Conservation (phyloP, 92 coral and sea anemone genomes). For the Diadumene lineata region DNA sequence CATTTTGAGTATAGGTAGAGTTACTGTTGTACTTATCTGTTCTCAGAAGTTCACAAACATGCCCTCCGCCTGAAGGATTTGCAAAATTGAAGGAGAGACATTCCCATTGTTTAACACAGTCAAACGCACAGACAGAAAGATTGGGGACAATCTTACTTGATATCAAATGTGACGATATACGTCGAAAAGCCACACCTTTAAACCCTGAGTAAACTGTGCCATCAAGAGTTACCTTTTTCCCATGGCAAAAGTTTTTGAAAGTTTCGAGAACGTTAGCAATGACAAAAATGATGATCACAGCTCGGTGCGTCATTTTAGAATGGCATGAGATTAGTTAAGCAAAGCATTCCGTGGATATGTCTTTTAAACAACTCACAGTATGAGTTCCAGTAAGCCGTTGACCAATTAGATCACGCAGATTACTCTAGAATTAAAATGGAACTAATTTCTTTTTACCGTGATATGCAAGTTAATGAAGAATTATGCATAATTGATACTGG, state of each 20-base stretch:
- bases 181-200: slow-evolving; percentile 8
- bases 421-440: too few relatives aligned
- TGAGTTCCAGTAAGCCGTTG: too few relatives aligned
- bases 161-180: slow-evolving; percentile 13
- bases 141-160: background rate
- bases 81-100: slow-evolving; percentile 24
- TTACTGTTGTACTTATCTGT: slow-evolving; percentile 19
- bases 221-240: background rate
- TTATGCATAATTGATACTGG: too few relatives aligned
- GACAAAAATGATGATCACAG: background rate
- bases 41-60: slow-evolving; percentile 12
- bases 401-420: too few relatives aligned
- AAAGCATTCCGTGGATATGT: too few relatives aligned
- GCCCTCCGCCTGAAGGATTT: background rate
- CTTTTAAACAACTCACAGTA: too few relatives aligned
- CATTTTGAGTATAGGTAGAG: background rate
- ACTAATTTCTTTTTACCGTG: too few relatives aligned
- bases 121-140: slow-evolving; percentile 7
- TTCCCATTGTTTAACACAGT: slow-evolving; percentile 15
- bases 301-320: background rate
- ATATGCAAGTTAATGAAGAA: too few relatives aligned
- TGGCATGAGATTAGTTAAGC: background rate
- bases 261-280: too few relatives aligned
- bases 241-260: background rate
- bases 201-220: background rate